Percentiles rank a stretch among this genome's conserved stretches.
Evolutionary conservation across 2,797 vertebrate genomes (phyloP).

Genomic region (Chiroxiphia lanceolata): DNA sequence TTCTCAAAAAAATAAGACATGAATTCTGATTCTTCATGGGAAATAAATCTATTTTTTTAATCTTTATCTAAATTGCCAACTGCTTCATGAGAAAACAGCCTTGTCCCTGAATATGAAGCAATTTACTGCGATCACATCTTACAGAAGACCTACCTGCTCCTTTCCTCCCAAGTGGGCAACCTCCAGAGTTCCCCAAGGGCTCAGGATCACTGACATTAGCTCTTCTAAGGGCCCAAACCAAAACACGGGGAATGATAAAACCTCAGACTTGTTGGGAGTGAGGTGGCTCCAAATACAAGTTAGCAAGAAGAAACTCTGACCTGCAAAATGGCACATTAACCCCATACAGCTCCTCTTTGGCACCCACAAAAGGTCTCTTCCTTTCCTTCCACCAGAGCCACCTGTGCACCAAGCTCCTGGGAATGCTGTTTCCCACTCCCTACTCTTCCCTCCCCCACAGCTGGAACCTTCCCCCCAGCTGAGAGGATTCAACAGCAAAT

Average conservation of each 20-base stretch:
- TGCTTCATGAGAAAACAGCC: background rate
- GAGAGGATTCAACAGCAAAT: background rate
- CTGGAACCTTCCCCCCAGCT: background rate
- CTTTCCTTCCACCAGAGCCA: background rate
- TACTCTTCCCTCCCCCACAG: rapidly evolving
- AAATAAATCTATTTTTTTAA: background rate
- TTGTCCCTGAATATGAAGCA: background rate
- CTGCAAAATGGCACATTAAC: background rate
- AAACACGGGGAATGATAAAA: background rate
- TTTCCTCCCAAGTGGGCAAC: rapidly evolving
- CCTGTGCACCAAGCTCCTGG: background rate
- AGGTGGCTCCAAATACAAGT: background rate
- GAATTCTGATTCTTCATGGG: background rate
- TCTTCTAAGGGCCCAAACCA: background rate
- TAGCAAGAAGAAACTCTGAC: background rate
- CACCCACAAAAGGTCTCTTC: background rate
- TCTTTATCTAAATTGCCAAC: background rate
- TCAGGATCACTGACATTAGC: background rate
- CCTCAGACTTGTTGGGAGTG: rapidly evolving
- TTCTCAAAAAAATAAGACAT: background rate
- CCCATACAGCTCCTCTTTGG: background rate
- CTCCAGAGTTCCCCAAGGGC: background rate
- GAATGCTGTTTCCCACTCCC: background rate
- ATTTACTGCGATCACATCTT: background rate
- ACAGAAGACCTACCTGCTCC: background rate